Percentiles rank a stretch among this genome's conserved stretches.
Conservation (phyloP, 2,888 invertebrate genomes). For the Parelbella ahira region DNA sequence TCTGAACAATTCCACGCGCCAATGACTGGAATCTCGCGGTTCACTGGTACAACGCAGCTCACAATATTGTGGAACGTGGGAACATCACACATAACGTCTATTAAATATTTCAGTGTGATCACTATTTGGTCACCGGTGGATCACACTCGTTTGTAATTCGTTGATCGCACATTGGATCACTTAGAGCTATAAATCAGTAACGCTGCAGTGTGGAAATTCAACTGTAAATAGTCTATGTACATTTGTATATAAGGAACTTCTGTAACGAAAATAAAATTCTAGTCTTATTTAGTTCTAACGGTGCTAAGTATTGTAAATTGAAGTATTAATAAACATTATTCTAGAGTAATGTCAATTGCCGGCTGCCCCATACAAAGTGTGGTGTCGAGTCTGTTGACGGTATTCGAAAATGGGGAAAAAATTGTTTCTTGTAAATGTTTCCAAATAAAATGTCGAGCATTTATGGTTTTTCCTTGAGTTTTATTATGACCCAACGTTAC, state of each 20-base stretch:
- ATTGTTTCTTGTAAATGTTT: conserved; percentile 78
- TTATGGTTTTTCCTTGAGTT: conserved; percentile 51
- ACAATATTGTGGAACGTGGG: no score
- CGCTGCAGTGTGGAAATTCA: no score
- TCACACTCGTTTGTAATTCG: no score
- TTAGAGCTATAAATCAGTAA: no score
- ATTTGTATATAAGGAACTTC: conserved; percentile 51
- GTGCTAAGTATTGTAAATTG: conserved; percentile 72
- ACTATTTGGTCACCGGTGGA: no score
- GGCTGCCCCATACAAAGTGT: conserved; percentile 63
- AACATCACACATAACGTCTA: no score
- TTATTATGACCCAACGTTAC: conserved; percentile 39
- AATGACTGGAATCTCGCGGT: no score
- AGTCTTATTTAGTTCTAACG: conserved; percentile 78
- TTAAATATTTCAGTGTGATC: no score
- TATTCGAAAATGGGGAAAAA: conserved; percentile 31
- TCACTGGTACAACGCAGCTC: no score
- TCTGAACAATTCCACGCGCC: no score
- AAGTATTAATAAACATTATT: conserved; percentile 41
- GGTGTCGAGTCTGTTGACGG: conserved; percentile 53
- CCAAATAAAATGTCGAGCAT: conserved; percentile 77
- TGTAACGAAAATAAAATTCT: conserved; percentile 59
- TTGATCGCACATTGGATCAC: no score
- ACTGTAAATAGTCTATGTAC: conserved; percentile 44
- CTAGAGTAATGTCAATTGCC: conserved; percentile 61